These are phyloP conservation scores for Anthonomus grandis DNA, from an alignment of 1,140 invertebrate species.

Conservation along the genomic window DNA sequence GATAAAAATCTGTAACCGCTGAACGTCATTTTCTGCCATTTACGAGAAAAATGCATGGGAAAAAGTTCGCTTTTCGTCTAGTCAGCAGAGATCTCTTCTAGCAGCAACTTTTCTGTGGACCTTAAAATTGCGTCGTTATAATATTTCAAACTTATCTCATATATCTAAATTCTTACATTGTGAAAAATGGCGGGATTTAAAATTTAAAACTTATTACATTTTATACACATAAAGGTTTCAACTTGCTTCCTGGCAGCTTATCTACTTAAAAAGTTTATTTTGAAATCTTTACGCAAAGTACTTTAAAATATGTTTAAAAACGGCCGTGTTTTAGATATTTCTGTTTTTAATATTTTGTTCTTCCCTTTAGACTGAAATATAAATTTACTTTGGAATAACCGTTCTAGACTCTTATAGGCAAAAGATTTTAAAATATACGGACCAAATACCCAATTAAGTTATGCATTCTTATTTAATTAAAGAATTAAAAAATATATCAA, in stretches of 20 bases:
- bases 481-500: too few relatives aligned
- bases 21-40: too few relatives aligned
- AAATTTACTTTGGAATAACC: too few relatives aligned
- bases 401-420: too few relatives aligned
- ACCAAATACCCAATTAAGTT: too few relatives aligned
- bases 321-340: too few relatives aligned
- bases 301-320: not conserved
- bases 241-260: constrained; percentile 2
- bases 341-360: too few relatives aligned
- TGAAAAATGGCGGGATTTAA: constrained; percentile 18
- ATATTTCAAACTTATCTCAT: constrained; percentile 24
- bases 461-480: too few relatives aligned
- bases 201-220: constrained; percentile 19
- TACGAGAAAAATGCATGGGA: constrained; percentile 7
- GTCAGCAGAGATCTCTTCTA: constrained; percentile 6
- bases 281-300: not conserved
- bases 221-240: constrained; percentile 11
- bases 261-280: constrained; percentile 3
- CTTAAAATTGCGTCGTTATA: constrained; percentile 16
- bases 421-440: too few relatives aligned
- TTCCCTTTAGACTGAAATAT: too few relatives aligned
- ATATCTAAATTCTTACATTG: constrained; percentile 18
- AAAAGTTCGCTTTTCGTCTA: constrained; percentile 3
- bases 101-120: constrained; percentile 5
- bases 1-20: too few relatives aligned